Evolutionary conservation across 2,888 invertebrate genomes (phyloP), one percentile per base, ranked within the genome.

Genomic region (Drosophila borealis): DNA sequence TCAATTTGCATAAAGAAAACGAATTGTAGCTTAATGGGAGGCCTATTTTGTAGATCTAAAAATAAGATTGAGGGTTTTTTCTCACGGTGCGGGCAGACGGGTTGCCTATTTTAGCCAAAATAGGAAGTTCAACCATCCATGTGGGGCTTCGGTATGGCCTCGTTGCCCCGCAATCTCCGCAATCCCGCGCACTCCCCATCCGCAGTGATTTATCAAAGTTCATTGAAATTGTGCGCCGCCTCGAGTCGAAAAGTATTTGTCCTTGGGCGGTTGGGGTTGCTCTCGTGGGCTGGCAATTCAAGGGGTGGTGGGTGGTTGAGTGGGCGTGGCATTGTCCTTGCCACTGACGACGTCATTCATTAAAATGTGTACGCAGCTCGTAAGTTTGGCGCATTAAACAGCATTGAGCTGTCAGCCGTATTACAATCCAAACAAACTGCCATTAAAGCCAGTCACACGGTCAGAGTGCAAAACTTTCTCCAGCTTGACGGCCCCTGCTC

Each of bases 351-450:
- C 82, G 82, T 88, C 82, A 88, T 83, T 88, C 82, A 83, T 83
- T 83, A 88, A 83, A 88, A 88, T 88, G 80, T 72, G 78, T 70
- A 66, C 51, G 59, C 63, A 62, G 80, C 59, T 60, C 56, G 76
- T 79, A 79, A 81, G 81, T 80, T 81, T 51, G 74, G 77, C 70
- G 78, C 70, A 82, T 88, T 82, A 88, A 86, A 87, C 88, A 88
- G 87, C 89, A 83, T 83, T 88, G 89, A 83, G 82, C 78, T 83
- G 89, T 83, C 82, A 83, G 74, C 66, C 84, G 78, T 83, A 81
- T 80, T 83, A 83, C 81, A 70, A 78, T 70, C 77, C 79, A 85
- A 86, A 86, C 82, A 88, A 88, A 88, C 55, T 88, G 87, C 89
- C 74, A 86, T 81, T 78, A 88, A 83, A 82, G 80, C 88, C 82